phyloP scores from a whole-genome alignment of 2,797 vertebrate genomes.

The Poeciliopsis gracilis region DNA sequence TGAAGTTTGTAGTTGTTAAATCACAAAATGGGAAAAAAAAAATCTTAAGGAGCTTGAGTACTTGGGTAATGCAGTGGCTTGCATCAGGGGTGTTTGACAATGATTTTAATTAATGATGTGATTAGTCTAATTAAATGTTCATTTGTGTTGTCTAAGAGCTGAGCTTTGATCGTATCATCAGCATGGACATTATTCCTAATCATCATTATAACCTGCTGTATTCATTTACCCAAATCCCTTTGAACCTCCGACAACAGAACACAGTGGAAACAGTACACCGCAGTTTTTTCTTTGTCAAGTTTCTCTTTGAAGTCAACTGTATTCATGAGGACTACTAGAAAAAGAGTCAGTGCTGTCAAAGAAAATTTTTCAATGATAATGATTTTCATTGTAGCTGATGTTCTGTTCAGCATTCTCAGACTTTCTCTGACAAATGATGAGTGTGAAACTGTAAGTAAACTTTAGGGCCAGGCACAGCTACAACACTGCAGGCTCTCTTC shows the following conservation, averaged over 20 bases:
- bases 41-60: background rate
- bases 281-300: constrained; percentile 26
- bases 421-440: constrained; percentile 35
- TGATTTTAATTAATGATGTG: constrained; percentile 25
- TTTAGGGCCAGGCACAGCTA: constrained; percentile 35
- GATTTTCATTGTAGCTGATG: constrained; percentile 48
- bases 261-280: background rate
- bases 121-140: constrained; percentile 35
- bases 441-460: constrained; percentile 46
- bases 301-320: constrained; percentile 49
- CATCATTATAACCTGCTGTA: constrained; percentile 23
- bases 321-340: constrained; percentile 36
- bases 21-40: background rate
- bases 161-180: constrained; percentile 39
- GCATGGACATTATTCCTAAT: constrained; percentile 42
- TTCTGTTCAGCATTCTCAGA: constrained; percentile 40
- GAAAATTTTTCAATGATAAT: constrained; percentile 40
- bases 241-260: constrained; percentile 21
- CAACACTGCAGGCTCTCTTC: constrained; percentile 32
- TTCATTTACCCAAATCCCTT: constrained; percentile 49
- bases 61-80: background rate
- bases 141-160: constrained; percentile 18
- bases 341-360: constrained; percentile 20
- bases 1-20: background rate
- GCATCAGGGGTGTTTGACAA: constrained; percentile 1